Conservation (phyloP, 1,140 invertebrate species). For the Monomorium pharaonis region DNA sequence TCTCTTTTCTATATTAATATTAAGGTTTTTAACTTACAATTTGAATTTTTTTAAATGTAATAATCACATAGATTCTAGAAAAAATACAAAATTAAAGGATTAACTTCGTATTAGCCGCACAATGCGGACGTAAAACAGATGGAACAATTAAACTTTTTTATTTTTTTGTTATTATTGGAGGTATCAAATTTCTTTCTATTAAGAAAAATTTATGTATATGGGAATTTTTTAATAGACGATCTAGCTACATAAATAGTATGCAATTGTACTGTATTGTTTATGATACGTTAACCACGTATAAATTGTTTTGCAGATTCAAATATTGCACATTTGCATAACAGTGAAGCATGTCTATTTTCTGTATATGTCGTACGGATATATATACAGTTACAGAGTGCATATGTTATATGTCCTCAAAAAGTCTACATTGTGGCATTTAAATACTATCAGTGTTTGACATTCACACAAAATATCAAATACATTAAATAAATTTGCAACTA, state of each 20-base stretch:
- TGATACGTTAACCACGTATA: not conserved
- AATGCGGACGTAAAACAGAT: not conserved
- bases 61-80: not conserved
- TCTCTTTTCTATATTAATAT: not conserved
- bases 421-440: not conserved
- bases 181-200: not conserved
- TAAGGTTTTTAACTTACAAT: not conserved
- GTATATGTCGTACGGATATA: not conserved
- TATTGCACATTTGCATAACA: not conserved
- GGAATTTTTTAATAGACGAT: not conserved
- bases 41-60: not conserved
- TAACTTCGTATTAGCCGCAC: not conserved
- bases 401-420: not conserved
- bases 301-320: not conserved
- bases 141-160: not conserved
- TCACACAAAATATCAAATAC: not conserved
- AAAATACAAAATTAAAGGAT: not conserved
- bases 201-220: not conserved
- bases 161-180: not conserved
- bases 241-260: not conserved
- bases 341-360: not conserved
- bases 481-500: not conserved
- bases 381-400: not conserved
- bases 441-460: slow-evolving; percentile 7
- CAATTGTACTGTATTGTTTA: not conserved